A percentile compares a stretch with the other conserved stretches of the same genome.
These are phyloP conservation scores for Stenchaetothrips biformis DNA, from an alignment of 2,888 invertebrate species.

Conservation along the genomic window DNA sequence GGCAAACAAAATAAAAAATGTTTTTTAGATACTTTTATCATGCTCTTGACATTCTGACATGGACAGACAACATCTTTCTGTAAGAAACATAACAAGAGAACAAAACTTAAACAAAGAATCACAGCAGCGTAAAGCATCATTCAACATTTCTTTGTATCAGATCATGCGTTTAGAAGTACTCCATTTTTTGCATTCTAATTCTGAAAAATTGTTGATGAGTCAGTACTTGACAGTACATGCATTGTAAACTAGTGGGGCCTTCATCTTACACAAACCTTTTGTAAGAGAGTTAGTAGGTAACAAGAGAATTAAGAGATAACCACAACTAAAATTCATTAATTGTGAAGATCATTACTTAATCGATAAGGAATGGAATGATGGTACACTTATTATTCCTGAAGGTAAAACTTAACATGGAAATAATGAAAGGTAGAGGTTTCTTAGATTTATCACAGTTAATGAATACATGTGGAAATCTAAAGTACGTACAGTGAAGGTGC, in stretches of 20 bases:
- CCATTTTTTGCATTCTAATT: neutral
- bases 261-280: too few species aligned
- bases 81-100: neutral
- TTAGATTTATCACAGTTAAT: conserved; percentile 11
- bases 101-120: conserved; percentile 16
- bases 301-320: neutral
- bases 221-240: neutral
- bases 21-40: neutral
- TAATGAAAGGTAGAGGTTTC: neutral
- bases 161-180: neutral
- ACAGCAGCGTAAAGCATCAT: conserved; percentile 6
- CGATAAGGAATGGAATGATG: too few species aligned
- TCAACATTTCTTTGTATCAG: neutral
- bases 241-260: neutral
- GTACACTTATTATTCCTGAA: neutral
- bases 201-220: neutral
- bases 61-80: neutral
- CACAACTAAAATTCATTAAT: too few species aligned
- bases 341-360: too few species aligned
- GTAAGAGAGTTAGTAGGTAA: neutral
- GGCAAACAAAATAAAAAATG: neutral
- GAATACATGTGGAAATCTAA: neutral
- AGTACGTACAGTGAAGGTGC: neutral
- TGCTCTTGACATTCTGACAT: neutral
- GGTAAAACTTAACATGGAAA: neutral